These are phyloP conservation scores for Helleia helle DNA, from an alignment of 2,888 invertebrate genomes.

Conservation along the genomic window DNA sequence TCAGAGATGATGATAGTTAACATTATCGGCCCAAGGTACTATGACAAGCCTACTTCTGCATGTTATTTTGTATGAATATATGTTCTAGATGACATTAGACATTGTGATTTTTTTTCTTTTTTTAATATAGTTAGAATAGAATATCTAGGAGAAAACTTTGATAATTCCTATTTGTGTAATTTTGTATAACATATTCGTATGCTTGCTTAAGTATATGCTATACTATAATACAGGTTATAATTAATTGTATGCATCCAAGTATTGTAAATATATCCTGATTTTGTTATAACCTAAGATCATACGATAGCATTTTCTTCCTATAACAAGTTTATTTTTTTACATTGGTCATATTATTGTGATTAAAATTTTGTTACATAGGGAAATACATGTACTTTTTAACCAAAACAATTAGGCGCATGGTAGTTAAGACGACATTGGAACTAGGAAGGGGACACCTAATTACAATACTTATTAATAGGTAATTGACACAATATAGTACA, in stretches of 20 bases:
- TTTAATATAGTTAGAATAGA: background rate
- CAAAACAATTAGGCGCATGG: too few species aligned
- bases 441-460: too few species aligned
- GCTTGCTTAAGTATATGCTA: constrained; percentile 1
- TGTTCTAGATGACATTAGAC: too few species aligned
- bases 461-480: too few species aligned
- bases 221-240: background rate
- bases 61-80: too few species aligned
- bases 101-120: background rate
- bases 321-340: constrained; percentile 7
- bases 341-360: constrained; percentile 14
- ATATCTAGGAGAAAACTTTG: background rate
- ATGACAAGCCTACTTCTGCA: too few species aligned
- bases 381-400: too few species aligned
- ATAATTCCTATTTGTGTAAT: constrained; percentile 3
- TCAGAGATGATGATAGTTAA: too few species aligned
- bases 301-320: background rate
- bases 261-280: background rate
- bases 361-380: constrained; percentile 11
- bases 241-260: background rate
- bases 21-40: too few species aligned
- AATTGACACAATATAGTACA: too few species aligned
- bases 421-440: too few species aligned
- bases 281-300: background rate
- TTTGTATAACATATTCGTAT: constrained; percentile 6